Conservation (phyloP, 2,797 vertebrate genomes). For the Malacoraja senta region DNA sequence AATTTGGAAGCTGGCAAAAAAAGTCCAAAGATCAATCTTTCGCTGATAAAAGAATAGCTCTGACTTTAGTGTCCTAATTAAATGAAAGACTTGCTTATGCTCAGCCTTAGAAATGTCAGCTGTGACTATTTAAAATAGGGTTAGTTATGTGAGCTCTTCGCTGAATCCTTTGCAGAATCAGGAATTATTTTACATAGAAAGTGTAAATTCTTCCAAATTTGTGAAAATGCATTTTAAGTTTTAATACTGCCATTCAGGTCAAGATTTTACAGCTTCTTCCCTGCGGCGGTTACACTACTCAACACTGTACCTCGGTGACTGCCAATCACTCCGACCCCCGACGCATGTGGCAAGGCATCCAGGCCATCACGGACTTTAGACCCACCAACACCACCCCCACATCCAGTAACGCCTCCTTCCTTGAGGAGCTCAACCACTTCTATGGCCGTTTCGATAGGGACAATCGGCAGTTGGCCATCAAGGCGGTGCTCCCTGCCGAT, state of each 20-base stretch:
- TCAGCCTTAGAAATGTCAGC: conserved; percentile 75
- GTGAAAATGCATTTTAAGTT: background rate
- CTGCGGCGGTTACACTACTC: too few species aligned
- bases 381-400: too few species aligned
- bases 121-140: conserved; percentile 60
- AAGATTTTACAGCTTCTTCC: background rate
- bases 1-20: conserved; percentile 49
- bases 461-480: too few species aligned
- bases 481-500: too few species aligned
- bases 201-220: conserved; percentile 38
- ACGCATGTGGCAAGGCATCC: too few species aligned
- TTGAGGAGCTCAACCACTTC: too few species aligned
- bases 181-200: conserved; percentile 54
- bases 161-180: conserved; percentile 74
- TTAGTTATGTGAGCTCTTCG: conserved; percentile 60
- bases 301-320: too few species aligned
- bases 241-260: background rate
- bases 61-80: conserved; percentile 73
- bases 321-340: too few species aligned
- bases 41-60: conserved; percentile 51
- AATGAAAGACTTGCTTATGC: conserved; percentile 63
- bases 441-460: too few species aligned
- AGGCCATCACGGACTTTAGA: too few species aligned
- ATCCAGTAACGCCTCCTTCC: too few species aligned
- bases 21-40: conserved; percentile 55